Evolutionary conservation across 2,888 invertebrate species (phyloP).

Genomic region (Eupithecia subfuscata): DNA sequence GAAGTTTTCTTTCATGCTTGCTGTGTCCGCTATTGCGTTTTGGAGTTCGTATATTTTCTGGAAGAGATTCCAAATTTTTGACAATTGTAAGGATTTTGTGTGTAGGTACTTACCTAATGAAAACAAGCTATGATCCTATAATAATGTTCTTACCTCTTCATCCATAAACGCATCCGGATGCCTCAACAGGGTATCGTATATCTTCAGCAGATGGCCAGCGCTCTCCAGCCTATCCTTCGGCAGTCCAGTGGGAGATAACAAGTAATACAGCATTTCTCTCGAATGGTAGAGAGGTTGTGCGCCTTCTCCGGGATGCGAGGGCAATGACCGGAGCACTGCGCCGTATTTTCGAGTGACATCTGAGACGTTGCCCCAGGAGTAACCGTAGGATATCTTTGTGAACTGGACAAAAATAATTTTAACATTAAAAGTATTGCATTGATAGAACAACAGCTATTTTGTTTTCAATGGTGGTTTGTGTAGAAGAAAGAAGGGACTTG

Average conservation of each 20-base stretch:
- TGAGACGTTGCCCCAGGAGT: too few relatives aligned
- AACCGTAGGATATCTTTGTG: too few relatives aligned
- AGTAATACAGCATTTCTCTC: too few relatives aligned
- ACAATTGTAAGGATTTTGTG: not conserved
- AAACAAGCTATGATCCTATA: not conserved
- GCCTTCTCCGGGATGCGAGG: too few relatives aligned
- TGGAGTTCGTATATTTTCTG: conserved; percentile 79
- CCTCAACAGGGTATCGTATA: too few relatives aligned
- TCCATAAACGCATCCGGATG: conserved; percentile 87
- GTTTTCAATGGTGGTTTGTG: not conserved
- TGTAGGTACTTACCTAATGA: not conserved
- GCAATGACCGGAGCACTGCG: too few relatives aligned
- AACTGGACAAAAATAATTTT: too few relatives aligned
- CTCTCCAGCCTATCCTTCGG: too few relatives aligned
- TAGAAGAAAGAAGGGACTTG: not conserved
- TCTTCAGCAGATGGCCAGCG: too few relatives aligned
- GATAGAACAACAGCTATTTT: not conserved
- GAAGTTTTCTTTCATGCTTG: conserved; percentile 64
- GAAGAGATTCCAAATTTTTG: not conserved
- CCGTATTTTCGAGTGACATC: too few relatives aligned
- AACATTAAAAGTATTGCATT: not conserved
- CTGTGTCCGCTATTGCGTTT: conserved; percentile 68
- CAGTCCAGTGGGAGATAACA: too few relatives aligned
- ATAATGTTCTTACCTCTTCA: conserved; percentile 85
- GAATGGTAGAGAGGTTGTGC: too few relatives aligned